Evolutionary conservation across 2,888 invertebrate species (phyloP).

Genomic region (Ctenicera cuprea): DNA sequence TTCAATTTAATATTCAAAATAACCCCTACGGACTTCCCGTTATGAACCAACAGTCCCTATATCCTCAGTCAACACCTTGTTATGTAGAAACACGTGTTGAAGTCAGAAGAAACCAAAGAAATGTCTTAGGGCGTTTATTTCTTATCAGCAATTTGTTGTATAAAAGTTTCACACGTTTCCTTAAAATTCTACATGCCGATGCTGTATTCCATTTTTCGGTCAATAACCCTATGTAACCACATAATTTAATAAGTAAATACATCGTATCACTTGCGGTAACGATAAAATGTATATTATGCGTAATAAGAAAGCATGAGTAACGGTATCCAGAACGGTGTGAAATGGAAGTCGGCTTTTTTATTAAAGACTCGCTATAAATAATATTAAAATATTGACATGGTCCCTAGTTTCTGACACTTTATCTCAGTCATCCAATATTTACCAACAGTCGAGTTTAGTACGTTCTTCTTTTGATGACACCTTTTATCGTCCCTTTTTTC

Average conservation of each 20-base stretch:
- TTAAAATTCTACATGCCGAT: background rate
- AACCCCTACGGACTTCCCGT: background rate
- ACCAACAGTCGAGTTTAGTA: constrained; percentile 25
- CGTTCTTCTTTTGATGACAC: constrained; percentile 33
- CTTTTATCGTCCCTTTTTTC: constrained; percentile 40
- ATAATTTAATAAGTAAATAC: constrained; percentile 4
- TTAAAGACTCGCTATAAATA: constrained; percentile 14
- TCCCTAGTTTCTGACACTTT: constrained; percentile 18
- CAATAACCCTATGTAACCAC: background rate
- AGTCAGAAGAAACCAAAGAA: background rate
- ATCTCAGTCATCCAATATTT: constrained; percentile 22
- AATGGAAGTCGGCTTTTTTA: constrained; percentile 7
- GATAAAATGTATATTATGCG: background rate
- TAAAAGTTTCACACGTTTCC: background rate
- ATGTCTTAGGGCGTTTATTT: background rate
- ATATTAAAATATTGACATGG: constrained; percentile 13
- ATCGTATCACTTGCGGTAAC: constrained; percentile 3
- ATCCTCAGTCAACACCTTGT: constrained; percentile 12
- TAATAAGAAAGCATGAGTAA: constrained; percentile 8
- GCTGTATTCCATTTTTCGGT: background rate
- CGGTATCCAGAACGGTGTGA: constrained; percentile 9
- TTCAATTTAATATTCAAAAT: constrained; percentile 9
- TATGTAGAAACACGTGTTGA: background rate
- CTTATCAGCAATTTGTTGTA: too few relatives aligned
- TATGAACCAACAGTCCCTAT: background rate